Evolutionary conservation across 2,113 vertebrate species (phyloP).

Genomic region (Dinomys branickii): DNA sequence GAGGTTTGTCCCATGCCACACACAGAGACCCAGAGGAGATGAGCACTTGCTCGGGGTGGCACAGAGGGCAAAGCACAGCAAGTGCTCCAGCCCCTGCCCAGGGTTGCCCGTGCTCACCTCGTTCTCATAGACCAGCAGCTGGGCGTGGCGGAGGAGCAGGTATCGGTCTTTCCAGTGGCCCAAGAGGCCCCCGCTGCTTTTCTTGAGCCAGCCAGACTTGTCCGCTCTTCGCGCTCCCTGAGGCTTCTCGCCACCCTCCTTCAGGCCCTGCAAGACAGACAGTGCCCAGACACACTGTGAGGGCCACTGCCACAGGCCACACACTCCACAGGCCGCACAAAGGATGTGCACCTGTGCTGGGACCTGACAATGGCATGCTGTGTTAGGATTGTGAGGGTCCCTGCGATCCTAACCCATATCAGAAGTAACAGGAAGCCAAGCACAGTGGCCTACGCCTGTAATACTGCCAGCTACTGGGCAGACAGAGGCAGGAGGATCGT

Average conservation of each 20-base stretch:
- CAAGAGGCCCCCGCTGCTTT: conserved; percentile 90
- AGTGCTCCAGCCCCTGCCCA: not conserved
- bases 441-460: not conserved
- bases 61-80: not conserved
- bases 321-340: not conserved
- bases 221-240: conserved; percentile 83
- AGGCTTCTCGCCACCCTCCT: conserved; percentile 88
- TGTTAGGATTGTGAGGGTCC: not conserved
- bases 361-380: not conserved
- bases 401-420: accelerated
- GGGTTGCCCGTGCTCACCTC: conserved; percentile 87
- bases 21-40: not conserved
- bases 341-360: not conserved
- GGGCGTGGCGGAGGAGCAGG: conserved; percentile 91
- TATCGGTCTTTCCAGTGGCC: conserved; percentile 95
- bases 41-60: not conserved
- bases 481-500: not conserved
- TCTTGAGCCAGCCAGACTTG: conserved; percentile 97
- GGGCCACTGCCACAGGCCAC: not conserved
- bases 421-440: not conserved
- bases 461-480: not conserved
- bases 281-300: conserved; percentile 1
- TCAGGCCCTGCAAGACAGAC: conserved; percentile 83
- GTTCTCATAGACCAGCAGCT: conserved; percentile 92
- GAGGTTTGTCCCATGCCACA: not conserved